Evolutionary conservation across 2,113 vertebrate species (phyloP), one percentile per base, ranked within the genome.

Genomic region (Mus spicilegus): DNA sequence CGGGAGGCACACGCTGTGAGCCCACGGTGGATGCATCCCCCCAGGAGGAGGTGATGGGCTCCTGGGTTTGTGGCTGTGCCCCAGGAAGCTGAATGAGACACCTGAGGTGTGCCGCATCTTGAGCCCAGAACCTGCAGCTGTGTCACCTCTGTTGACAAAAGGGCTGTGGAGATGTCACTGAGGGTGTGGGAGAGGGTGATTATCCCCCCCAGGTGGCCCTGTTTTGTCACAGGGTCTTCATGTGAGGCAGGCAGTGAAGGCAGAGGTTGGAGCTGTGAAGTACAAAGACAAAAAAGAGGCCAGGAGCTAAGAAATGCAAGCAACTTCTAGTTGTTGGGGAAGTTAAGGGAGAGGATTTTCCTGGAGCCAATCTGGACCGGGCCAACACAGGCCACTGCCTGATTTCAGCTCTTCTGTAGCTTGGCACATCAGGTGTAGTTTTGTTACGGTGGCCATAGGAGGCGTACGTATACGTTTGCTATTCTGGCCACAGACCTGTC

Each of bases 401-500:
- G 17, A n/a, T 12, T 72, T 6, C 56, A 22, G 7, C 4, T 30
- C 13, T 0, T 77, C 24, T 16, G 4, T 39, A 84, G 39, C 16
- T 1, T 46, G 13, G 13, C 5, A 24, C 28, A 12, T 33, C 16
- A 0, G 1, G 72, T 26, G 6, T 67, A 5, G 5, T n/a, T 49
- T 76, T 39, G 28, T 85, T 6, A 0, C 2, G 3, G 54, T 22
- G 13, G 28, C 12, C 1, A 7, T 36, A 1, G 88, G 54, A 51
- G n/a, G 28, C 17, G 1, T 16, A 0, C 1, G 2, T 17, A 0
- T 0, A 46, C 0, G 0, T 69, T 20, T 36, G 16, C 0, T 1
- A 2, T 1, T 8, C 72, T 42, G 58, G 24, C 58, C 3, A 7
- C 0, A 3, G 56, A 36, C 5, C 22, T 39, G 51, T 20, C 7